These are phyloP conservation scores for Suncus etruscus DNA, from an alignment of 2,113 vertebrate genomes.

Conservation along the genomic window DNA sequence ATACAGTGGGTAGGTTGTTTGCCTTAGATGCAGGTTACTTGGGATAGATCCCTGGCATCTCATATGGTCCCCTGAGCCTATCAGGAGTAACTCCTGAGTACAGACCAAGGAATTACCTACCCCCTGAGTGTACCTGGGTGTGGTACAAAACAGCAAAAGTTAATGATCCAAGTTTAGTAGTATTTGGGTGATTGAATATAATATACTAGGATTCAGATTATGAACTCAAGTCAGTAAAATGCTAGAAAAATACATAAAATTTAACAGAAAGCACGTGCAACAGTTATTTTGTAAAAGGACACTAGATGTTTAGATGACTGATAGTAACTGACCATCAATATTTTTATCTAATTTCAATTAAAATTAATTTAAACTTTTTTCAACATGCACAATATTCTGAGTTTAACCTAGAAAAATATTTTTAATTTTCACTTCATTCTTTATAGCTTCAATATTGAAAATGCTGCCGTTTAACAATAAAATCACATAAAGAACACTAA, in stretches of 20 bases:
- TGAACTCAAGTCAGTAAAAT: constrained; percentile 4
- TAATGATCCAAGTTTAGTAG: background rate
- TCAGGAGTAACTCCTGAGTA: too few species aligned
- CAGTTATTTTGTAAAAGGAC: background rate
- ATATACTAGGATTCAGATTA: background rate
- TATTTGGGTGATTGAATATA: background rate
- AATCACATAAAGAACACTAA: background rate
- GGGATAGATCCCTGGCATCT: too few species aligned
- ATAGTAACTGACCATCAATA: background rate
- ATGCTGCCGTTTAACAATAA: background rate
- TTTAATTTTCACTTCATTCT: background rate
- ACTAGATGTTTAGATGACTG: background rate
- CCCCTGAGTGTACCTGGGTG: too few species aligned
- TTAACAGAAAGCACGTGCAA: background rate
- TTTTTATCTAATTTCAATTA: background rate
- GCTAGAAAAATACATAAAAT: constrained; percentile 16
- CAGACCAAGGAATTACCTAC: too few species aligned
- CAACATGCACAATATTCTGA: background rate
- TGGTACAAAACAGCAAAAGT: background rate
- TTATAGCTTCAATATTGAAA: background rate
- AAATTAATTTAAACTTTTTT: background rate
- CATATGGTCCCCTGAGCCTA: too few species aligned
- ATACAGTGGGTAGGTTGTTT: too few species aligned
- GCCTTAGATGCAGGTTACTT: too few species aligned
- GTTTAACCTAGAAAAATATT: background rate